Evolutionary conservation across 2,113 vertebrate genomes (phyloP).

Genomic region (Oxyruncus cristatus): DNA sequence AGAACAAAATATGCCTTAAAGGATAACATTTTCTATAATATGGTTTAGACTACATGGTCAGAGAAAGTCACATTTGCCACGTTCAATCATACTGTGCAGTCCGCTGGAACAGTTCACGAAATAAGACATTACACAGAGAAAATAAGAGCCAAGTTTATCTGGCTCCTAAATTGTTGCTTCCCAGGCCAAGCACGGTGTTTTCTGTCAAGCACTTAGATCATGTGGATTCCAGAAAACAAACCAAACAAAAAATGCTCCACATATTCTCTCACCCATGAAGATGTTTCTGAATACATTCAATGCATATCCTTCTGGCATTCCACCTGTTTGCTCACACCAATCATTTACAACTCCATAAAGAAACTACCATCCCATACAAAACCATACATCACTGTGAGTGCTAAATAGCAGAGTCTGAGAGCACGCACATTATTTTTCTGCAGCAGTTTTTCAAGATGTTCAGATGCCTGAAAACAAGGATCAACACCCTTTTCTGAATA

Average conservation of each 20-base stretch:
- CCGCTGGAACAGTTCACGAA: not conserved
- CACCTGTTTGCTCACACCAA: not conserved
- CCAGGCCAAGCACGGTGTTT: not conserved
- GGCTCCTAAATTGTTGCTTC: not conserved
- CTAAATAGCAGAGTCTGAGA: not conserved
- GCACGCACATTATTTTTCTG: not conserved
- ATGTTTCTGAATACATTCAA: not conserved
- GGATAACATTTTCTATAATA: not conserved
- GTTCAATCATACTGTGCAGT: not conserved
- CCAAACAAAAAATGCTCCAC: not conserved
- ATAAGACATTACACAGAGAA: not conserved
- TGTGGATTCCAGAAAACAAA: fast-evolving
- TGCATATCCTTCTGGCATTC: not conserved
- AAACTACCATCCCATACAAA: not conserved
- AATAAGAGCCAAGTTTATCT: not conserved
- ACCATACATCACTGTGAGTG: not conserved
- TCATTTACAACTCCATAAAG: not conserved
- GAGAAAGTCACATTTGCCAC: not conserved
- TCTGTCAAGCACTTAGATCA: not conserved
- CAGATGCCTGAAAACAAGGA: not conserved
- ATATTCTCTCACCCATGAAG: not conserved
- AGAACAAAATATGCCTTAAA: not conserved
- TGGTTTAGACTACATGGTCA: not conserved
- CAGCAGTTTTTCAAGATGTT: not conserved
- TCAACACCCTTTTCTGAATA: not conserved